Percentiles rank a stretch among this genome's conserved stretches.
Conservation (phyloP, 2,797 vertebrate species). For the Petrocephalus sullivani region DNA sequence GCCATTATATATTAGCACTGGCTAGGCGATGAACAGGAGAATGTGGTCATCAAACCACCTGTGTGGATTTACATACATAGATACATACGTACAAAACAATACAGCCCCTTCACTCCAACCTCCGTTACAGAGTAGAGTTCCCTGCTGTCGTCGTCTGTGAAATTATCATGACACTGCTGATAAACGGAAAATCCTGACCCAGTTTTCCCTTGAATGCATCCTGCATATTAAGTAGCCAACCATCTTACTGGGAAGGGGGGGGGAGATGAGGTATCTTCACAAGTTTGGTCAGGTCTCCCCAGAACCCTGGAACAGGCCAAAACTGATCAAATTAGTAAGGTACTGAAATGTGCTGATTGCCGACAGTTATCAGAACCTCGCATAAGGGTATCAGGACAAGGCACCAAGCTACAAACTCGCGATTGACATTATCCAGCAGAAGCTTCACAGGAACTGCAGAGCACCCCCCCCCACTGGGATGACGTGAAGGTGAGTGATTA, state of each 20-base stretch:
- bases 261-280: not conserved
- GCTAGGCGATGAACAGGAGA: not conserved
- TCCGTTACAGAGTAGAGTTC: not conserved
- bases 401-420: not conserved
- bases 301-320: not conserved
- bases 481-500: not conserved
- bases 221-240: not conserved
- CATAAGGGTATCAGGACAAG: not conserved
- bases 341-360: not conserved
- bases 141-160: not conserved
- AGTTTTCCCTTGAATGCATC: not conserved
- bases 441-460: not conserved
- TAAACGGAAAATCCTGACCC: not conserved
- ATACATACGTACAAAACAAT: not conserved
- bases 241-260: slow-evolving; percentile 1
- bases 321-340: not conserved
- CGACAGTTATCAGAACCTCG: not conserved
- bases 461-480: not conserved
- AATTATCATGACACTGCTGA: not conserved
- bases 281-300: not conserved
- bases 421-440: not conserved
- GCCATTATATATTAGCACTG: not conserved
- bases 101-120: not conserved
- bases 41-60: not conserved
- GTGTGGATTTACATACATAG: not conserved